Evolutionary conservation across 2,888 invertebrate genomes (phyloP).

Genomic region (Cheilosia pagana): DNA sequence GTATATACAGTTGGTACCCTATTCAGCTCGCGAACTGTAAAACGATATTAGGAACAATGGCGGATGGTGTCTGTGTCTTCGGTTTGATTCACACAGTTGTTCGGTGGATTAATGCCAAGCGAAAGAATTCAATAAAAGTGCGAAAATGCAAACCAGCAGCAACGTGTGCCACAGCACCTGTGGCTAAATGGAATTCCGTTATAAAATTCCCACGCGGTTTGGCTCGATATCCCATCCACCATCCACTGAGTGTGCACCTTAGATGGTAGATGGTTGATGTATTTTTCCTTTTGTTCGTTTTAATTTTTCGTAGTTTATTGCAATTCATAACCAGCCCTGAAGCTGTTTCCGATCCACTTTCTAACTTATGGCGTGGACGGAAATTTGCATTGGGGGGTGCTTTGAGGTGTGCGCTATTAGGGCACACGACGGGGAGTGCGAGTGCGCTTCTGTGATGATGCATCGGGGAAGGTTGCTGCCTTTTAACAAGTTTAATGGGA

Average conservation of each 20-base stretch:
- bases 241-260: slow-evolving; percentile 27
- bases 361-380: slow-evolving; percentile 31
- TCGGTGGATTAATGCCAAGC: slow-evolving; percentile 58
- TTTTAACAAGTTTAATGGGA: slow-evolving; percentile 50
- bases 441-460: slow-evolving; percentile 25
- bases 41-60: slow-evolving; percentile 9
- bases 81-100: slow-evolving; percentile 56
- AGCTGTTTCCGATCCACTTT: slow-evolving; percentile 59
- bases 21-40: background rate
- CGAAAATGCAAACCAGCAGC: slow-evolving; percentile 68
- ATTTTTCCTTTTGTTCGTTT: slow-evolving; percentile 22
- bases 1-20: background rate
- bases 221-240: slow-evolving; percentile 39
- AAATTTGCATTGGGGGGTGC: slow-evolving; percentile 47
- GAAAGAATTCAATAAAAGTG: slow-evolving; percentile 68
- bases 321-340: slow-evolving; percentile 60
- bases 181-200: slow-evolving; percentile 72
- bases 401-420: background rate
- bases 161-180: slow-evolving; percentile 56
- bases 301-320: slow-evolving; percentile 64
- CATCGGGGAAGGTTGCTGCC: slow-evolving; percentile 46
- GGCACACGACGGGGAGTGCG: background rate
- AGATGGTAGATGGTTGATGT: slow-evolving; percentile 25
- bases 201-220: slow-evolving; percentile 70
- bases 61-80: slow-evolving; percentile 39